These are phyloP conservation scores for Paramormyrops hopkinsi DNA, from an alignment of 2,797 vertebrate species.

Conservation along the genomic window DNA sequence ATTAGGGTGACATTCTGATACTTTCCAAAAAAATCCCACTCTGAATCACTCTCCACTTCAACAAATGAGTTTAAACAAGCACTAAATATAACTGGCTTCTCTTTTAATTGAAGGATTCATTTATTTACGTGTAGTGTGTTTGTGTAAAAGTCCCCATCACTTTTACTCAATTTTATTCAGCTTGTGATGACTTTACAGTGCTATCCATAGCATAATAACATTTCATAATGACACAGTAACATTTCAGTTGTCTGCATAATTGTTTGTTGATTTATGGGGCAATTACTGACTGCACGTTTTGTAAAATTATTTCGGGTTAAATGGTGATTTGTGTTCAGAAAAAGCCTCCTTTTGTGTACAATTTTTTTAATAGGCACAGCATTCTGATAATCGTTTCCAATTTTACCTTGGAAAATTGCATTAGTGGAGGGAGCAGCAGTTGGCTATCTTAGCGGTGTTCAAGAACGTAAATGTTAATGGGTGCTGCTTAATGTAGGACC, in stretches of 20 bases:
- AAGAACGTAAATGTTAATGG: background rate
- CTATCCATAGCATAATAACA: background rate
- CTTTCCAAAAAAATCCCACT: background rate
- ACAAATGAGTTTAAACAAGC: background rate
- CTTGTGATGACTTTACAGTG: background rate
- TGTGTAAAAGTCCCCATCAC: background rate
- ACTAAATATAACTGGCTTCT: background rate
- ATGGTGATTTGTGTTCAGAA: background rate
- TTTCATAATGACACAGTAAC: background rate
- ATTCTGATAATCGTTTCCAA: background rate
- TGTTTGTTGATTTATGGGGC: background rate
- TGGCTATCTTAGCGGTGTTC: background rate
- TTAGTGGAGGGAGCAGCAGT: background rate
- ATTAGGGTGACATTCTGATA: background rate
- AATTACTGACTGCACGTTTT: background rate
- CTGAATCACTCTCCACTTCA: background rate
- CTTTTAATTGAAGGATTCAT: background rate
- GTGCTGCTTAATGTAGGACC: background rate
- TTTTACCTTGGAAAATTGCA: background rate
- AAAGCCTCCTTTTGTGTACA: background rate
- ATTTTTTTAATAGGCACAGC: background rate
- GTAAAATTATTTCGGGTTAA: background rate
- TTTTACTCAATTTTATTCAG: background rate
- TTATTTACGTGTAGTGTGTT: background rate
- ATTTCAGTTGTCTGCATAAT: background rate